A percentile compares a stretch with the other conserved stretches of the same genome.
phyloP scores from a whole-genome alignment of 2,113 vertebrate species.

The Cephalopholis sonnerati region DNA sequence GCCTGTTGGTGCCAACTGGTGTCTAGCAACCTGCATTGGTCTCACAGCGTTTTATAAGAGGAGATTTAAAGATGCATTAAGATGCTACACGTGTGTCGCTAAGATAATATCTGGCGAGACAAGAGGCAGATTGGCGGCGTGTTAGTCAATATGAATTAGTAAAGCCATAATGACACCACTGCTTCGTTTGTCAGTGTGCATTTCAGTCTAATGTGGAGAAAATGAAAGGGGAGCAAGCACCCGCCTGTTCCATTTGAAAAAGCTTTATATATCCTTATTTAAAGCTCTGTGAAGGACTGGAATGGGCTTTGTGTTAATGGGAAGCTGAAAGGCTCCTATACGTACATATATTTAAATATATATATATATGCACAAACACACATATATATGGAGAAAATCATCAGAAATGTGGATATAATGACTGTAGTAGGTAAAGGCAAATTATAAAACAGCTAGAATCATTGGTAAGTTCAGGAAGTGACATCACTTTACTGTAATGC shows the following conservation, averaged over 20 bases:
- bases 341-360: background rate
- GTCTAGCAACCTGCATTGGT: slow-evolving; percentile 54
- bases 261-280: slow-evolving; percentile 3
- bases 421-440: too few species aligned
- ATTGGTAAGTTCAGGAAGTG: too few species aligned
- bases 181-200: slow-evolving; percentile 28
- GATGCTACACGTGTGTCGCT: slow-evolving; percentile 65
- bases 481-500: too few species aligned
- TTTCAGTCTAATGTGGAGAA: slow-evolving; percentile 49
- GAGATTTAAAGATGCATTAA: slow-evolving; percentile 56
- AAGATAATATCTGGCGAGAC: slow-evolving; percentile 69
- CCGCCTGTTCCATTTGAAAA: slow-evolving; percentile 23
- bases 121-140: slow-evolving; percentile 49
- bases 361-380: background rate
- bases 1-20: slow-evolving; percentile 52
- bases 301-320: slow-evolving; percentile 4
- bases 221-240: slow-evolving; percentile 22
- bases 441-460: too few species aligned
- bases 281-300: background rate
- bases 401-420: too few species aligned
- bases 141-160: slow-evolving; percentile 71
- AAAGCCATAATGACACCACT: slow-evolving; percentile 43
- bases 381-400: background rate
- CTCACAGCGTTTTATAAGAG: slow-evolving; percentile 41
- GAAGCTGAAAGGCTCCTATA: background rate